phyloP scores from a whole-genome alignment of 2,888 invertebrate species.

The Caenorhabditis afra region DNA sequence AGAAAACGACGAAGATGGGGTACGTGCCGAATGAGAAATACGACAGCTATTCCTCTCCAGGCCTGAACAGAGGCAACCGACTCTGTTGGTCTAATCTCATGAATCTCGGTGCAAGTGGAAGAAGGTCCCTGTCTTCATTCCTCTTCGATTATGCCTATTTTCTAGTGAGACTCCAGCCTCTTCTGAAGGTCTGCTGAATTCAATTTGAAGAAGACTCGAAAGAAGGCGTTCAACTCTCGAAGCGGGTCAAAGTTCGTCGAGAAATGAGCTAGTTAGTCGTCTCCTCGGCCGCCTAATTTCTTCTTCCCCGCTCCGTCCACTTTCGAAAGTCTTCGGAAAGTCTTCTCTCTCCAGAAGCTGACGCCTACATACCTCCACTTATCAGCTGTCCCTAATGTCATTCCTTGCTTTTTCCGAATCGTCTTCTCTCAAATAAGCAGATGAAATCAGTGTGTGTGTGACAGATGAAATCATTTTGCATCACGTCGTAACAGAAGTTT shows the following conservation, averaged over 20 bases:
- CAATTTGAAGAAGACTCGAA: neutral
- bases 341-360: neutral
- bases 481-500: neutral
- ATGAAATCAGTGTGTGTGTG: constrained; percentile 55
- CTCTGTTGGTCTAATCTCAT: too few relatives aligned
- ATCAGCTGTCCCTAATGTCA: constrained; percentile 35
- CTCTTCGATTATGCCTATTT: too few relatives aligned
- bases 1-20: too few relatives aligned
- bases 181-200: neutral
- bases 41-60: too few relatives aligned
- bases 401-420: constrained; percentile 2
- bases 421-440: constrained; percentile 20
- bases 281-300: constrained; percentile 5
- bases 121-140: too few relatives aligned
- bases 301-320: constrained; percentile 1
- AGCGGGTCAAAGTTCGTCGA: constrained; percentile 25
- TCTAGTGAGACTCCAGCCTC: neutral
- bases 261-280: constrained; percentile 35
- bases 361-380: neutral
- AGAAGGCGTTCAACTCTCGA: constrained; percentile 11
- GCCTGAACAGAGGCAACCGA: too few relatives aligned
- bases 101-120: too few relatives aligned
- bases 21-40: too few relatives aligned
- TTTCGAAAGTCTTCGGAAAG: constrained; percentile 6
- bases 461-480: constrained; percentile 21